A percentile compares a stretch with the other conserved stretches of the same genome.
Evolutionary conservation across 2,888 invertebrate species (phyloP).

Genomic region (Heliconius aoede): DNA sequence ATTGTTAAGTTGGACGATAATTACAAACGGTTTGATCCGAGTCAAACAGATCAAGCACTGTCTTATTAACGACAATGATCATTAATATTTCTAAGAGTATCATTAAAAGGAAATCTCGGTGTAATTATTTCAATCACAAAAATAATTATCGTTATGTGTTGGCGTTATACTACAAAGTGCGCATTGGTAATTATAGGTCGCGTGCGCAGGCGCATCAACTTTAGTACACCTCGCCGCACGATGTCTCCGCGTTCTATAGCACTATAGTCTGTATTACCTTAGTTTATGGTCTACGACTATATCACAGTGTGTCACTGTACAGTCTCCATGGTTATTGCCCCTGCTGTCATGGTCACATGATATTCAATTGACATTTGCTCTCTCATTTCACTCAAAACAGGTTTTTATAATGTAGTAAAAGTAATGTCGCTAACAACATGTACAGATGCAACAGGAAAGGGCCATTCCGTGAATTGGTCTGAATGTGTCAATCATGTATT

Average conservation of each 20-base stretch:
- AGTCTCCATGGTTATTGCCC: constrained; percentile 44
- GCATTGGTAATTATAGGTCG: constrained; percentile 49
- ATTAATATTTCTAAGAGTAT: constrained; percentile 26
- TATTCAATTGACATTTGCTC: constrained; percentile 47
- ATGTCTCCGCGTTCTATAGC: neutral
- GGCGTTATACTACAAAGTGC: constrained; percentile 40
- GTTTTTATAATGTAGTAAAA: constrained; percentile 36
- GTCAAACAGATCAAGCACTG: constrained; percentile 12
- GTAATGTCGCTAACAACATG: constrained; percentile 8
- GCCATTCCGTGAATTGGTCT: neutral
- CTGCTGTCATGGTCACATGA: constrained; percentile 43
- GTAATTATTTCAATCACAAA: constrained; percentile 40
- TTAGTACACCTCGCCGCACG: constrained; percentile 3
- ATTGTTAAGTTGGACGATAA: neutral
- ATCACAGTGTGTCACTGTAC: neutral
- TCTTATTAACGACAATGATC: constrained; percentile 22
- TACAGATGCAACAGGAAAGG: constrained; percentile 27
- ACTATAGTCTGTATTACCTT: constrained; percentile 30
- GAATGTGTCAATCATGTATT: constrained; percentile 22
- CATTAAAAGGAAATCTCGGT: constrained; percentile 21
- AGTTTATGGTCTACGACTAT: constrained; percentile 21
- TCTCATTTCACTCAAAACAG: constrained; percentile 42
- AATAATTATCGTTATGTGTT: constrained; percentile 42
- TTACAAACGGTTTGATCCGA: neutral
- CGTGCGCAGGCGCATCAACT: constrained; percentile 46